Evolutionary conservation across 2,888 invertebrate species (phyloP).

Genomic region (Pyrrhia umbra): DNA sequence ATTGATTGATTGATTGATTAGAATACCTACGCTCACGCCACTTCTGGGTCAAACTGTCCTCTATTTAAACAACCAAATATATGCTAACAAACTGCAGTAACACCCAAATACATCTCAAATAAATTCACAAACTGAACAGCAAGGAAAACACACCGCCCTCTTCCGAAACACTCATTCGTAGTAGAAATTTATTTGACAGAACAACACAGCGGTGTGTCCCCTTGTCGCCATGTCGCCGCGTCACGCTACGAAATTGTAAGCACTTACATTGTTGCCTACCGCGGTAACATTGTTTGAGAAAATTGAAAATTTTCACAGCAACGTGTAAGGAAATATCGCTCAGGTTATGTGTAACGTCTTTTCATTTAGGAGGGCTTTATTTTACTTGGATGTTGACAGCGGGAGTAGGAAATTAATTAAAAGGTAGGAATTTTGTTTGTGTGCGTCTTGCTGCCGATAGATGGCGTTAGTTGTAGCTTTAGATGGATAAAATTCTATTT

Average conservation of each 20-base stretch:
- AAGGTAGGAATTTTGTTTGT: constrained; percentile 33
- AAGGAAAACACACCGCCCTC: constrained; percentile 45
- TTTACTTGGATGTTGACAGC: constrained; percentile 53
- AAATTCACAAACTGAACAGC: constrained; percentile 39
- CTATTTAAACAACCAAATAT: constrained; percentile 2
- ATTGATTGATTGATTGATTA: too few relatives aligned
- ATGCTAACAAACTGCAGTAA: constrained; percentile 19
- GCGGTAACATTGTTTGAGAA: constrained; percentile 69
- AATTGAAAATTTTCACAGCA: constrained; percentile 74
- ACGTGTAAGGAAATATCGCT: constrained; percentile 69
- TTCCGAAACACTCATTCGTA: constrained; percentile 55
- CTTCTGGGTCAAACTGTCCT: background rate
- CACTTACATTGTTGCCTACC: constrained; percentile 41
- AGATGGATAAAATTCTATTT: background rate
- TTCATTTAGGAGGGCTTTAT: constrained; percentile 61
- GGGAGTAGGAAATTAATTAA: constrained; percentile 54
- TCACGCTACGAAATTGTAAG: constrained; percentile 61
- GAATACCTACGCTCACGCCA: too few relatives aligned
- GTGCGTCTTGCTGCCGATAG: constrained; percentile 28
- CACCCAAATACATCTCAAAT: constrained; percentile 39
- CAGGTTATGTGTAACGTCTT: constrained; percentile 65
- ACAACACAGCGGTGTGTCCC: constrained; percentile 55
- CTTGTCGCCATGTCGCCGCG: constrained; percentile 44
- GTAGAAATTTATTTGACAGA: constrained; percentile 64
- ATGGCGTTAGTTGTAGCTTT: constrained; percentile 41